Evolutionary conservation across 2,888 invertebrate genomes (phyloP).

Genomic region (Aporophyla nigra): DNA sequence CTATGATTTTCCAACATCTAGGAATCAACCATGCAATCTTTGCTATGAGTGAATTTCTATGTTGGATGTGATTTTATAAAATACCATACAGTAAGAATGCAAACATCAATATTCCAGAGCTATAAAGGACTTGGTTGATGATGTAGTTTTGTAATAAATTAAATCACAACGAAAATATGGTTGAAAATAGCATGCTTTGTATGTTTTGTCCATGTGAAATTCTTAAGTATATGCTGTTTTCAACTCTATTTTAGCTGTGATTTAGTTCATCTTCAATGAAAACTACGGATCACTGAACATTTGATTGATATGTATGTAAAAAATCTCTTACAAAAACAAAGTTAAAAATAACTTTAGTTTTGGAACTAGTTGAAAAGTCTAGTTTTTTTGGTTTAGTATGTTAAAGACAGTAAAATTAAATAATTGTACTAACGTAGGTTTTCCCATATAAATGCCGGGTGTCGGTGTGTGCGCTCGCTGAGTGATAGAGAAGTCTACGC

Average conservation of each 20-base stretch:
- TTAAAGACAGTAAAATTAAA: neutral
- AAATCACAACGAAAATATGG: neutral
- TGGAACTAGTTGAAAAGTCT: neutral
- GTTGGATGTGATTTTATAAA: conserved; percentile 68
- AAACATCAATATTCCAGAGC: neutral
- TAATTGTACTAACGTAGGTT: conserved; percentile 93
- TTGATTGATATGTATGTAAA: neutral
- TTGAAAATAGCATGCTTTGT: conserved; percentile 2
- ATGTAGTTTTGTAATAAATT: neutral
- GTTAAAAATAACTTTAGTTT: neutral
- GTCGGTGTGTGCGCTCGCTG: conserved; percentile 99
- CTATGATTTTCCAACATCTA: conserved; percentile 81
- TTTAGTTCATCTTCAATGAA: neutral
- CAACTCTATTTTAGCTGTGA: neutral
- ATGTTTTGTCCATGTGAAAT: neutral
- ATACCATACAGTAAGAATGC: neutral
- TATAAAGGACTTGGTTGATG: neutral
- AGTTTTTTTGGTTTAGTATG: neutral
- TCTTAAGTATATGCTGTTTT: neutral
- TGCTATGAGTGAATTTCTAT: conserved; percentile 70
- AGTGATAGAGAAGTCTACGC: conserved; percentile 99
- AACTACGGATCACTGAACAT: neutral
- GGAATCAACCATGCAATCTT: conserved; percentile 63
- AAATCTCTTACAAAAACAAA: too few relatives aligned
- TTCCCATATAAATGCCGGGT: conserved; percentile 99